Base-by-base conservation (phyloP, 2,113 vertebrate species). In the Leuciscus idus region DNA sequence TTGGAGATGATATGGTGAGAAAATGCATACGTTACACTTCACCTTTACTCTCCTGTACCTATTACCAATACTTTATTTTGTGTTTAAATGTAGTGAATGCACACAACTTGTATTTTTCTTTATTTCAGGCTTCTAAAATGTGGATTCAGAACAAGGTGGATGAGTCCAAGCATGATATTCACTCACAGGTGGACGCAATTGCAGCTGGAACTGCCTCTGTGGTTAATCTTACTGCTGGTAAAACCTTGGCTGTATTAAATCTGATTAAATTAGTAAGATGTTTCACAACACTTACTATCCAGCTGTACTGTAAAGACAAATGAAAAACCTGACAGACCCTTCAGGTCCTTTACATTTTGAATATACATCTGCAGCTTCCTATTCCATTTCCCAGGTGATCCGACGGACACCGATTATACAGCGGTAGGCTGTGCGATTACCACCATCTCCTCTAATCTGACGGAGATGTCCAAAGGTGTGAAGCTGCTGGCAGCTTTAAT, bases 71-170 rank as follows among this genome's bases (percentile, higher is more conserved):
- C 19, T 68, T 68, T 9, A 36, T 70, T 70, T 28, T 7, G 97
- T 7, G 17, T 55, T 55, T 0, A 55, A 97, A 99, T 90, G 96
- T 98, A 96, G 97, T 99, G 88, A 96, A 93, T 66, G 13, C 62
- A 30, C 28, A 66, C 13, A 21, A 23, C 19, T 23, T 26, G 1
- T 17, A 26, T 13, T n/a, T 79, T 11, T 52, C 21, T 43, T 62
- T 46, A 11, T 46, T 33, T 72, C 64, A 99, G 98, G 98, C 98
- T 12, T 99, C 98, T 76, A 96, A 97, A 90, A 97, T 98, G 68
- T 99, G 98, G 98, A 96, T 99, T 93, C 98, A 98, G 94, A 99
- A 99, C 95, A 99, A 99, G 94, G 96, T 99, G 85, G 98, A 99
- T 84, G 98, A 99, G 92, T 99, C 98, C 86, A 99, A 99, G 93